Conservation (phyloP, 2,797 vertebrate genomes). For the Artibeus lituratus region DNA sequence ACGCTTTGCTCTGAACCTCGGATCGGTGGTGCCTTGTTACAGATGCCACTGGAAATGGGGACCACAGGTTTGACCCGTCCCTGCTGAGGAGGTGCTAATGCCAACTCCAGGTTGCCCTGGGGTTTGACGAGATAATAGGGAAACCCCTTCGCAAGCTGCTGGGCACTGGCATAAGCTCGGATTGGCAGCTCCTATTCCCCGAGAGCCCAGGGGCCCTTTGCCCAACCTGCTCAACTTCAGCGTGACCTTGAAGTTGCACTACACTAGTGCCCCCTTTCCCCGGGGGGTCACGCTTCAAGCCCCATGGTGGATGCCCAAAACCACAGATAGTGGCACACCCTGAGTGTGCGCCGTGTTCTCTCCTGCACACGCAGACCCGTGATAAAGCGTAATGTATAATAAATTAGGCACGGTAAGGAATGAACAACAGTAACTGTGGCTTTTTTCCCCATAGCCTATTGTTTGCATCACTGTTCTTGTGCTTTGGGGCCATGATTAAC, state of each 20-base stretch:
- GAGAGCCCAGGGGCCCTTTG: not conserved
- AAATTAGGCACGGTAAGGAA: not conserved
- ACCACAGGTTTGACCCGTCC: accelerated
- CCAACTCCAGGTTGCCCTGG: accelerated
- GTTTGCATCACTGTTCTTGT: not conserved
- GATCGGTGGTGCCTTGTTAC: accelerated
- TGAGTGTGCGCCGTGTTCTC: accelerated
- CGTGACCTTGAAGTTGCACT: not conserved
- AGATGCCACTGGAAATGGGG: accelerated
- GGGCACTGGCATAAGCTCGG: accelerated
- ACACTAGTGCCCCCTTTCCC: not conserved
- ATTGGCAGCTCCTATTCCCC: not conserved
- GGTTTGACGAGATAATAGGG: not conserved
- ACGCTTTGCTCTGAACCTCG: not conserved
- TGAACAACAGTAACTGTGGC: too few relatives aligned
- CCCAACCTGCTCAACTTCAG: not conserved
- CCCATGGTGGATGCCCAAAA: not conserved
- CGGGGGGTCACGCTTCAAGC: not conserved
- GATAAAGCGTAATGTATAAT: accelerated
- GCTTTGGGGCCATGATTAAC: not conserved
- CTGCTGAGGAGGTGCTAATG: accelerated
- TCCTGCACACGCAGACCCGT: accelerated
- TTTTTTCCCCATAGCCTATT: too few relatives aligned
- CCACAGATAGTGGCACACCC: accelerated
- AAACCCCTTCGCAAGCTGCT: not conserved